Conservation (phyloP, 2,797 vertebrate species). For the Luscinia megarhynchos region DNA sequence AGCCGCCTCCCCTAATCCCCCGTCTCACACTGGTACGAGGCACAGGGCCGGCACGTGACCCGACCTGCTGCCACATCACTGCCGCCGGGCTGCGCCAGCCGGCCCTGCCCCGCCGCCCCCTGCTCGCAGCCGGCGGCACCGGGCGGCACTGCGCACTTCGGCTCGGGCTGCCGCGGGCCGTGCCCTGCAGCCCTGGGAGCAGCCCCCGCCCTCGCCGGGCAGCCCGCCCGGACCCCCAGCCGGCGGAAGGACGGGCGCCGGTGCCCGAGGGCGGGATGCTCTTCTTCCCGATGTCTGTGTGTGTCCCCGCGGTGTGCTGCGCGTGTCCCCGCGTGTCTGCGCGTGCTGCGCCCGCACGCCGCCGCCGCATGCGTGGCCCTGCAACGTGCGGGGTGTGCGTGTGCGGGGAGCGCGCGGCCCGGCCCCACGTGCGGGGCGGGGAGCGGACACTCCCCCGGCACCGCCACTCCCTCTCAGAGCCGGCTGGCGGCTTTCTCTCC, state of each 20-base stretch:
- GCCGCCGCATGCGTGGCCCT: background rate
- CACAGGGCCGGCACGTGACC: conserved; percentile 57
- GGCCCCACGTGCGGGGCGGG: background rate
- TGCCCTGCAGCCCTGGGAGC: background rate
- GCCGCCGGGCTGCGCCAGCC: background rate
- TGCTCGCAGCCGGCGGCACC: background rate
- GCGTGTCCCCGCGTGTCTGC: background rate
- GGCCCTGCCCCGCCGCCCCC: background rate
- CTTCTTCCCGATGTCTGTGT: background rate
- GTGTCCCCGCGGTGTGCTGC: background rate
- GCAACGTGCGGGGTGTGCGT: conserved; percentile 18
- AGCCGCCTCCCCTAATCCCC: conserved; percentile 73
- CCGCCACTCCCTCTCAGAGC: background rate
- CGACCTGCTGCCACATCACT: conserved; percentile 48
- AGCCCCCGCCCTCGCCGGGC: background rate
- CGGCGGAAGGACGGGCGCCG: background rate
- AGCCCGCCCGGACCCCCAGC: background rate
- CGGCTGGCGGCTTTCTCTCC: background rate
- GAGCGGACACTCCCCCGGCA: background rate
- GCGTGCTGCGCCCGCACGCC: background rate
- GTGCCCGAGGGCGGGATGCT: background rate
- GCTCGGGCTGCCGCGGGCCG: background rate
- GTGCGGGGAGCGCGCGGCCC: background rate
- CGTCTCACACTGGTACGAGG: conserved; percentile 67
- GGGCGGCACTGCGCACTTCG: background rate